These are phyloP conservation scores for Pipistrellus pipistrellus DNA, from an alignment of 2,797 vertebrate species.

Conservation along the genomic window DNA sequence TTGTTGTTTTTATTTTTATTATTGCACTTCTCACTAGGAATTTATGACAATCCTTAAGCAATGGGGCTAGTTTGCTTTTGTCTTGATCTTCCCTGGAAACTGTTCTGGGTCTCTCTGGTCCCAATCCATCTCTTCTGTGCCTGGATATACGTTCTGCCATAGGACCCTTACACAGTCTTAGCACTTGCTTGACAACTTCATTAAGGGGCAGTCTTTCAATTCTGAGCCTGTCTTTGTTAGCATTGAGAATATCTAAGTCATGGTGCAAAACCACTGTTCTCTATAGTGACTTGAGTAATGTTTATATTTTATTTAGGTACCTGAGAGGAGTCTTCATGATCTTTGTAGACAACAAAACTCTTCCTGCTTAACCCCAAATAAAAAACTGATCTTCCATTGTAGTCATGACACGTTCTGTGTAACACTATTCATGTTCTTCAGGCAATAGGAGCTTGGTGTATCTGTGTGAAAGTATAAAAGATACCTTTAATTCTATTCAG, in stretches of 20 bases:
- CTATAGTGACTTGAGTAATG: not conserved
- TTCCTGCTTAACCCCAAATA: not conserved
- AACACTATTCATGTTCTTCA: not conserved
- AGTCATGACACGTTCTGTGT: not conserved
- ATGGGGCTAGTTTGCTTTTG: not conserved
- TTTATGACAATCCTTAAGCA: not conserved
- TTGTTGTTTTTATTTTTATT: not conserved
- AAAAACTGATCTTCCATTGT: not conserved
- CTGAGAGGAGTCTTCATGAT: not conserved
- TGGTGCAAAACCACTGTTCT: not conserved
- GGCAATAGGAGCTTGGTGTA: not conserved
- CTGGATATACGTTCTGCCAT: not conserved
- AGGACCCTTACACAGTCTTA: not conserved
- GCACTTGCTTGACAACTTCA: not conserved
- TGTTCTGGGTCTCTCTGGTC: not conserved
- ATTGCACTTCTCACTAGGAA: not conserved
- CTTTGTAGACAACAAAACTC: not conserved
- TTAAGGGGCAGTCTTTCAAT: not conserved
- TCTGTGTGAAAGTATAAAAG: not conserved
- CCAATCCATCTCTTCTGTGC: not conserved
- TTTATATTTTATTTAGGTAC: not conserved
- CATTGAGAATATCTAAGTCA: not conserved
- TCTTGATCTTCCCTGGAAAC: not conserved
- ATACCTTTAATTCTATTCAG: not conserved
- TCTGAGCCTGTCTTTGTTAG: not conserved